These are phyloP conservation scores for Amia ocellicauda DNA, from an alignment of 2,113 vertebrate genomes.

Conservation along the genomic window DNA sequence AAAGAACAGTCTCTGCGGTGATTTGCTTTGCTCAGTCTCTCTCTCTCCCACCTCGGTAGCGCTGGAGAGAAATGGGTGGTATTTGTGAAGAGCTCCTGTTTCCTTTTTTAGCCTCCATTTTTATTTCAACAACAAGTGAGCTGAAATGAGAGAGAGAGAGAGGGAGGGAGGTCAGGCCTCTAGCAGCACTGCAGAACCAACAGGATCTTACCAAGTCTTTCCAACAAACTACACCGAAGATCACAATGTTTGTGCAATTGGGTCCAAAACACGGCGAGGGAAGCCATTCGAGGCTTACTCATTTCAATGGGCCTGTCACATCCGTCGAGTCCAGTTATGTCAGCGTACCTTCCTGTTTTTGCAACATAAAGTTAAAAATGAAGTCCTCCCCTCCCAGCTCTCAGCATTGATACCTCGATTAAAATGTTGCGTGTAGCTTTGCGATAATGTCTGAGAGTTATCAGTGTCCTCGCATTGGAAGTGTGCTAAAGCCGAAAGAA, in stretches of 20 bases:
- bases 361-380: too few species aligned
- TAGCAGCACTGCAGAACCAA: constrained; percentile 6
- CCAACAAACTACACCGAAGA: background rate
- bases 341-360: too few species aligned
- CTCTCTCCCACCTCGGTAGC: constrained; percentile 55
- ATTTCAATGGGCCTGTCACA: too few species aligned
- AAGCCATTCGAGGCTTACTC: too few species aligned
- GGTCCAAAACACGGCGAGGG: too few species aligned
- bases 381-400: too few species aligned
- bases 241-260: background rate
- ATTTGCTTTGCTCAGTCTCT: constrained; percentile 57
- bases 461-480: too few species aligned
- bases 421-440: too few species aligned
- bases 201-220: background rate
- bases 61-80: constrained; percentile 64
- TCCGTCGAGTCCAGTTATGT: too few species aligned
- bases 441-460: too few species aligned
- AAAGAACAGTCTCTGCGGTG: constrained; percentile 36
- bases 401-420: too few species aligned
- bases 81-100: constrained; percentile 66
- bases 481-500: too few species aligned
- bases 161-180: constrained; percentile 26
- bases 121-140: constrained; percentile 55
- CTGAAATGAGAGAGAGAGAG: constrained; percentile 31
- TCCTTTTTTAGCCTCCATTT: constrained; percentile 73